Evolutionary conservation across 1,140 invertebrate genomes (phyloP).

Genomic region (Riptortus pedestris): DNA sequence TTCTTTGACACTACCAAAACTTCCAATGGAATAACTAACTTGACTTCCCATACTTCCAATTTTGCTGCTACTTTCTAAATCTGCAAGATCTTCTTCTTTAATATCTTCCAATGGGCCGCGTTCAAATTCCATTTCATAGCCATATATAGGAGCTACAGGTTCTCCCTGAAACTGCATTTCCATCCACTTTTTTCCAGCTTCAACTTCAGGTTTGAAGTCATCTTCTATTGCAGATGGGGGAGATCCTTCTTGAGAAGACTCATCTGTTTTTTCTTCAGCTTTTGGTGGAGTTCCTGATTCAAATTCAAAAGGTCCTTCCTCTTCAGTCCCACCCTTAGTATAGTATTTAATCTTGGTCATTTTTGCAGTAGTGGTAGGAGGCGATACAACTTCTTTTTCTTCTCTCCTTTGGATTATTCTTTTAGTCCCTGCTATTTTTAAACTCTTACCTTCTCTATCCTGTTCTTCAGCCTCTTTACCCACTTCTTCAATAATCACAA

Average conservation of each 20-base stretch:
- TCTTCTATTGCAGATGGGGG: constrained; percentile 36
- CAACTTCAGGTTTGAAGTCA: constrained; percentile 46
- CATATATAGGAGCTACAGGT: constrained; percentile 51
- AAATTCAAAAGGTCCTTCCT: constrained; percentile 48
- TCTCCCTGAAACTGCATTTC: constrained; percentile 70
- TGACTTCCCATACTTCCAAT: constrained; percentile 70
- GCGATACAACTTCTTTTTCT: constrained; percentile 57
- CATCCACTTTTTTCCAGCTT: constrained; percentile 75
- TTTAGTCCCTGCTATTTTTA: constrained; percentile 46
- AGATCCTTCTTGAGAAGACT: constrained; percentile 30
- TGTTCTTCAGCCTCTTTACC: constrained; percentile 69
- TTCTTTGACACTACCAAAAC: constrained; percentile 61
- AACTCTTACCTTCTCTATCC: constrained; percentile 67
- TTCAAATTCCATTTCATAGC: constrained; percentile 58
- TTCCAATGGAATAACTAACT: constrained; percentile 60
- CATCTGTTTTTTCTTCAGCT: constrained; percentile 29
- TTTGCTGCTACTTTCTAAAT: constrained; percentile 66
- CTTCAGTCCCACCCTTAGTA: constrained; percentile 41
- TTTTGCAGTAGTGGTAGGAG: constrained; percentile 45
- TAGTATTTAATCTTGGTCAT: constrained; percentile 44
- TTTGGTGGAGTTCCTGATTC: constrained; percentile 60
- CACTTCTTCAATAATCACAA: constrained; percentile 76
- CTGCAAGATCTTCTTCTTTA: constrained; percentile 76
- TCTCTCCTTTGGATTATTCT: constrained; percentile 50
- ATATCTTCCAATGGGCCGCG: constrained; percentile 78